A percentile compares a stretch with the other conserved stretches of the same genome.
Conservation (phyloP, 2,113 vertebrate species). For the Tapirus terrestris region DNA sequence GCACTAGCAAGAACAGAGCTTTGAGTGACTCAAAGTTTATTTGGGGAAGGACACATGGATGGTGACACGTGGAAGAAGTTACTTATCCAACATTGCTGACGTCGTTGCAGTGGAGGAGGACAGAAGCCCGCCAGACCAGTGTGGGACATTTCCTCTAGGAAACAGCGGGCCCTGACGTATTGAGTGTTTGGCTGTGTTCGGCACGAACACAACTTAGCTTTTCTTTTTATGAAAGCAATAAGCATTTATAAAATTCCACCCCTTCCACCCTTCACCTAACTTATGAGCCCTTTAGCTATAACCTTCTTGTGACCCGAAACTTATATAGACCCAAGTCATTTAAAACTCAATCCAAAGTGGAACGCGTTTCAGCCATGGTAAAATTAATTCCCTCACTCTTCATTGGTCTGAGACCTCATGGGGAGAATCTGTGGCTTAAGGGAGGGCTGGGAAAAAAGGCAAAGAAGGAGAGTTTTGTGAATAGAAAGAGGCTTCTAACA, state of each 20-base stretch:
- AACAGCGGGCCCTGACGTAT: conserved; percentile 71
- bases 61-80: conserved; percentile 68
- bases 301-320: conserved; percentile 74
- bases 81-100: conserved; percentile 47
- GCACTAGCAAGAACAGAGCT: background rate
- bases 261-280: conserved; percentile 65
- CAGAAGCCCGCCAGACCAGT: conserved; percentile 59
- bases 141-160: conserved; percentile 76
- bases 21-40: conserved; percentile 47
- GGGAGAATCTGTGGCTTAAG: conserved; percentile 53
- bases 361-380: conserved; percentile 73
- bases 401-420: conserved; percentile 54
- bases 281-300: conserved; percentile 72
- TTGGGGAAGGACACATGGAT: background rate
- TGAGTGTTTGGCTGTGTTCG: conserved; percentile 67
- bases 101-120: conserved; percentile 60
- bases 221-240: conserved; percentile 81
- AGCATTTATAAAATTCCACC: conserved; percentile 76
- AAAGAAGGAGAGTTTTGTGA: conserved; percentile 76
- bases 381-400: conserved; percentile 76
- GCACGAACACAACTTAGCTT: conserved; percentile 75
- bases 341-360: conserved; percentile 75
- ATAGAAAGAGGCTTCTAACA: conserved; percentile 71
- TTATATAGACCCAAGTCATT: conserved; percentile 75
- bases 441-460: background rate